Percentiles rank a stretch among this genome's conserved stretches.
Conservation (phyloP, 2,113 vertebrate genomes). For the Mormoops blainvillei region DNA sequence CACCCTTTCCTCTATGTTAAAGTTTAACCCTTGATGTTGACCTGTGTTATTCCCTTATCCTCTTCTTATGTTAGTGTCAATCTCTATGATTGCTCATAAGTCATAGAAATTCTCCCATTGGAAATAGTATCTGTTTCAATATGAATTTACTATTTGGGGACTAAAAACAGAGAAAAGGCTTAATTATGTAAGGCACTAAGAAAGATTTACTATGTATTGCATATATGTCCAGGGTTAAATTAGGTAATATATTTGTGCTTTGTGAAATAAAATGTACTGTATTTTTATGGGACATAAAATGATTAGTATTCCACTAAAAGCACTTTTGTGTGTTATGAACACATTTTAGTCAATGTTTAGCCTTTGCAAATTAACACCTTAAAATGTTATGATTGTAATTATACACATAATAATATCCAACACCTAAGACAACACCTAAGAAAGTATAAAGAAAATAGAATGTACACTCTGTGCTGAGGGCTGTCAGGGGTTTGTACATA, state of each 20-base stretch:
- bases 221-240: neutral
- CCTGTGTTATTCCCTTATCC: neutral
- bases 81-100: neutral
- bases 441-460: neutral
- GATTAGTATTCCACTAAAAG: neutral
- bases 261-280: neutral
- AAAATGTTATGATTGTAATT: neutral
- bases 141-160: neutral
- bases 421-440: neutral
- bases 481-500: neutral
- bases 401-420: neutral
- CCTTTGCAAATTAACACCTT: neutral
- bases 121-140: neutral
- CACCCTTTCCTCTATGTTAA: neutral
- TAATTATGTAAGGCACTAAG: neutral
- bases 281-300: neutral
- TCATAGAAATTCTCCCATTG: neutral
- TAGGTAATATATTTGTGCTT: neutral
- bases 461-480: neutral
- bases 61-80: neutral
- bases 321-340: neutral
- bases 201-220: neutral
- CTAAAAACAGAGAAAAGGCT: neutral
- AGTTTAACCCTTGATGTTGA: neutral
- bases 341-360: neutral